These are phyloP conservation scores for Melikaiella ostensackeni DNA, from an alignment of 2,888 invertebrate genomes.

Conservation along the genomic window DNA sequence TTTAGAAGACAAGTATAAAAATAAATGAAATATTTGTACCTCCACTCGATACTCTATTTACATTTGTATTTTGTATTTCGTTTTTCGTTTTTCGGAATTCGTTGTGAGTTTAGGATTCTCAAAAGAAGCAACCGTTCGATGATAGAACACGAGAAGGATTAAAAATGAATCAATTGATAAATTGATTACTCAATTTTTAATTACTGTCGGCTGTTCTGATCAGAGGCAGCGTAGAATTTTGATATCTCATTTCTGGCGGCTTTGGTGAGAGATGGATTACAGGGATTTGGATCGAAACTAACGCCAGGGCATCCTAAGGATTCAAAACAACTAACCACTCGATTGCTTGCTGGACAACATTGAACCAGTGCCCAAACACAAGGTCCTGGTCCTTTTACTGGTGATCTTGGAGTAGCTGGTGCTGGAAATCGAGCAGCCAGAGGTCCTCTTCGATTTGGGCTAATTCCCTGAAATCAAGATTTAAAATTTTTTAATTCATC, in stretches of 20 bases:
- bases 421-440: slow-evolving; percentile 63
- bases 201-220: not conserved
- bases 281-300: slow-evolving; percentile 87
- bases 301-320: slow-evolving; percentile 84
- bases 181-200: not conserved
- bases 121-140: not conserved
- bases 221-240: slow-evolving; percentile 62
- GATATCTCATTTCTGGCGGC: slow-evolving; percentile 77
- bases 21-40: not conserved
- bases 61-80: slow-evolving; percentile 2
- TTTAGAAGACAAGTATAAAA: not conserved
- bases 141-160: not conserved
- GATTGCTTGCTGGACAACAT: slow-evolving; percentile 81
- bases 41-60: slow-evolving; percentile 18
- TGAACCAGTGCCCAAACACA: slow-evolving; percentile 88
- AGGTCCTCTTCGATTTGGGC: slow-evolving; percentile 62
- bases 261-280: slow-evolving; percentile 81
- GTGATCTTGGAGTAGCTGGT: slow-evolving; percentile 77
- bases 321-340: slow-evolving; percentile 83
- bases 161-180: not conserved
- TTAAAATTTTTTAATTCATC: not conserved
- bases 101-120: not conserved
- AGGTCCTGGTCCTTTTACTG: slow-evolving; percentile 78
- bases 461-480: slow-evolving; percentile 62
- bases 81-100: not conserved